Evolutionary conservation across 2,113 vertebrate genomes (phyloP).

Genomic region (Acanthisitta chloris): DNA sequence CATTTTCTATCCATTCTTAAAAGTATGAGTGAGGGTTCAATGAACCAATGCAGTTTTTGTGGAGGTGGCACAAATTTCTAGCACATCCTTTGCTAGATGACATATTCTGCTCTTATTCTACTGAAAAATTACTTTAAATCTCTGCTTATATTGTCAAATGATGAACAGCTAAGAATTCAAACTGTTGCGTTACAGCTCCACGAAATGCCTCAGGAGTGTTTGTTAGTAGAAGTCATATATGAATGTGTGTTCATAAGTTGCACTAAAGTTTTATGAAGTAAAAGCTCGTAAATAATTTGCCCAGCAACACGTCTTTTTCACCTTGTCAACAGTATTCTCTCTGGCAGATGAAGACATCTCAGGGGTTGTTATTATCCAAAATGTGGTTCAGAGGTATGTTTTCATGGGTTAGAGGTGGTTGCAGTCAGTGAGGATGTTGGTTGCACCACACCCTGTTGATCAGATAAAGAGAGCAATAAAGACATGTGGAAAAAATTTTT

Average conservation of each 20-base stretch:
- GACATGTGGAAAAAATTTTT: not conserved
- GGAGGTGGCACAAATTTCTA: not conserved
- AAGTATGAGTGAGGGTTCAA: not conserved
- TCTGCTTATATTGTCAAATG: not conserved
- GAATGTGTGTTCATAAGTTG: not conserved
- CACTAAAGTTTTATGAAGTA: not conserved
- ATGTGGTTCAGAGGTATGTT: not conserved
- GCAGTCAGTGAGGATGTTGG: slow-evolving; percentile 52
- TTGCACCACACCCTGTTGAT: slow-evolving; percentile 70
- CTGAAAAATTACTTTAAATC: not conserved
- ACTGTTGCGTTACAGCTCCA: not conserved
- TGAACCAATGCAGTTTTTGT: not conserved
- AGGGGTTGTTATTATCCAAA: not conserved
- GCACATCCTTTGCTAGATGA: not conserved
- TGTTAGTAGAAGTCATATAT: not conserved
- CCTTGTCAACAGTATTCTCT: not conserved
- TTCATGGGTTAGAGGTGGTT: not conserved
- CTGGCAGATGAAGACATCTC: not conserved
- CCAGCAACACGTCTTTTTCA: not conserved
- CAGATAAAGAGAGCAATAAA: slow-evolving; percentile 67
- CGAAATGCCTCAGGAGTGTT: not conserved
- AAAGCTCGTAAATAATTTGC: not conserved
- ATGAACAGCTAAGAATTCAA: not conserved
- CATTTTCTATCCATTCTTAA: not conserved
- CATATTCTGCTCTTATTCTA: not conserved